Base-by-base conservation (phyloP, 2,113 vertebrate genomes). In the Rhabdomys dilectus region DNA sequence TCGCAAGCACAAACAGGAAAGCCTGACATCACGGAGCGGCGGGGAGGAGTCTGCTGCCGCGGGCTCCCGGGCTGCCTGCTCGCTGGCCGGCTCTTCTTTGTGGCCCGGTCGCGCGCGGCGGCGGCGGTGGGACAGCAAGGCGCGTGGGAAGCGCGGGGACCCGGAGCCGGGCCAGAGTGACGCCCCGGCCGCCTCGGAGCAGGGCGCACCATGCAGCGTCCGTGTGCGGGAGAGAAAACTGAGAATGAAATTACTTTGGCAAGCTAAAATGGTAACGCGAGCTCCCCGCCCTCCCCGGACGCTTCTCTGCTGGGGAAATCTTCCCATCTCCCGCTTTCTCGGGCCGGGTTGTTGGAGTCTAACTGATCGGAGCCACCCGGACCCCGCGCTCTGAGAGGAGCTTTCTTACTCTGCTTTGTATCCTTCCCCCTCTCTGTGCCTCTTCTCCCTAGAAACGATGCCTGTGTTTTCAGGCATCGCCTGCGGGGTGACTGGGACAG, bases 181-280 rank as follows among this genome's bases (percentile, higher is more conserved):
- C 62, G 3, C 85, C 8, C 76, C 89, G 75, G 58, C 42, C 58
- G 51, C 24, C 70, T 68, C 29, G 34, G 88, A 94, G 88, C 89
- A 26, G 96, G 95, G 91, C 97, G 96, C 98, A 98, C 96, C 98
- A 99, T 99, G 99, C 98, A 96, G 98, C 97, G 96, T 60, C 97
- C 97, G 97, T 98, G 98, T 91, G 97, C 98, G 98, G 99, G 98
- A 98, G 98, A 98, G 99, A 98, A 97, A 98, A 81, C 98, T 99
- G 98, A 99, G 99, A 98, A 99, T 99, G 99, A 99, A 99, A 99
- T 99, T 99, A 98, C 99, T 99, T 98, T 99, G 99, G 99, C 99
- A 98, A 99, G 98, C 98, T 99, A 99, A 99, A 99, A 99, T 99
- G 99, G 99, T 99, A 99, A 99, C 94, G 56, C 70, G 87, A 93